Evolutionary conservation across 2,797 vertebrate genomes (phyloP).

Genomic region (Lateolabrax maculatus): DNA sequence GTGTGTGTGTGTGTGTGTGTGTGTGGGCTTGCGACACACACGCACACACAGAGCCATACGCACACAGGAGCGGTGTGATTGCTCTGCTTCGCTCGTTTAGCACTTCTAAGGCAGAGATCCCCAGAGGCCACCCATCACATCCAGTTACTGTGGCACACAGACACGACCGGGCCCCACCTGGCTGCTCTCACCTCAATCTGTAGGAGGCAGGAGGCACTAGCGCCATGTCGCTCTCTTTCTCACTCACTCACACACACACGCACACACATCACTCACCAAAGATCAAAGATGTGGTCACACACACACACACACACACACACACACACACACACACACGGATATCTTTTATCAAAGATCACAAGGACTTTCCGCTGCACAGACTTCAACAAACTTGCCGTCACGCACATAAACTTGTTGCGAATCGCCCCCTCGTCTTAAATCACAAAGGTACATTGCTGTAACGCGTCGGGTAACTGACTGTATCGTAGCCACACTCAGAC

Average conservation of each 20-base stretch:
- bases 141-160: slow-evolving; percentile 80
- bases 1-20: slow-evolving; percentile 32
- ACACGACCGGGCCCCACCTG: slow-evolving; percentile 77
- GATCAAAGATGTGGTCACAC: slow-evolving; percentile 67
- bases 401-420: slow-evolving; percentile 32
- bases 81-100: slow-evolving; percentile 83
- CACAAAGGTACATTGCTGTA: slow-evolving; percentile 19
- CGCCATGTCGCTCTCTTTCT: slow-evolving; percentile 46
- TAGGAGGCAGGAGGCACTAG: slow-evolving; percentile 66
- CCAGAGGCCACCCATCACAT: slow-evolving; percentile 82
- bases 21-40: slow-evolving; percentile 29
- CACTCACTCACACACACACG: slow-evolving; percentile 30
- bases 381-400: slow-evolving; percentile 50
- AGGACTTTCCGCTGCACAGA: slow-evolving; percentile 37
- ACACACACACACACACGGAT: slow-evolving; percentile 11
- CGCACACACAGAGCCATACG: slow-evolving; percentile 19
- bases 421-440: slow-evolving; percentile 33
- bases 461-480: slow-evolving; percentile 1
- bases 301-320: slow-evolving; percentile 28
- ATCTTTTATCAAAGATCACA: slow-evolving; percentile 60
- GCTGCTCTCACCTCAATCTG: slow-evolving; percentile 80
- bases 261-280: slow-evolving; percentile 46
- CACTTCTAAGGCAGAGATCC: slow-evolving; percentile 81
- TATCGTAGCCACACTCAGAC: slow-evolving; percentile 14
- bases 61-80: slow-evolving; percentile 74